Evolutionary conservation across 2,888 invertebrate species (phyloP).

Genomic region (Coremacera marginata): DNA sequence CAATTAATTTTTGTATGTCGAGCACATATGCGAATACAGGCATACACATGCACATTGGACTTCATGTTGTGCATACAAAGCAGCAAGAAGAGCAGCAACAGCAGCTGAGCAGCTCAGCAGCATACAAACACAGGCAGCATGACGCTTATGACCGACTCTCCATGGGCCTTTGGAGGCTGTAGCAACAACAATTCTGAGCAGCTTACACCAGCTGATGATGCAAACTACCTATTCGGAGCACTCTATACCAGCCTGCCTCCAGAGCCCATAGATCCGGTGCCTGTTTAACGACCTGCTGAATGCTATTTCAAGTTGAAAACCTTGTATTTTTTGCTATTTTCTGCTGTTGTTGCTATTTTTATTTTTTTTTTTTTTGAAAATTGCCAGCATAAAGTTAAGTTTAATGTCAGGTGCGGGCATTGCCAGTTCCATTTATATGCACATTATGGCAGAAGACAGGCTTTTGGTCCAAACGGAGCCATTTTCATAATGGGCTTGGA

Average conservation of each 20-base stretch:
- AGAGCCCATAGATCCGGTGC: no score
- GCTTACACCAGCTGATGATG: background rate
- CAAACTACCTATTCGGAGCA: background rate
- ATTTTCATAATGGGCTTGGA: constrained; percentile 34
- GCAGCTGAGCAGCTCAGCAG: background rate
- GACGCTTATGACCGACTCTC: background rate
- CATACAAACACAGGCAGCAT: background rate
- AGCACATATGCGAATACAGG: background rate
- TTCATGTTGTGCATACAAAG: background rate
- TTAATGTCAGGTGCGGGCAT: constrained; percentile 42
- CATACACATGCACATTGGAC: background rate
- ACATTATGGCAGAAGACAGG: constrained; percentile 22
- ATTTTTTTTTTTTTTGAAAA: constrained; percentile 19
- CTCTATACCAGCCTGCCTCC: no score
- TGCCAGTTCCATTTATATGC: constrained; percentile 32
- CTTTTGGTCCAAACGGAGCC: constrained; percentile 41
- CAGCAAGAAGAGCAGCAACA: background rate
- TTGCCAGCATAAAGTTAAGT: constrained; percentile 43
- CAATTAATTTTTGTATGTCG: constrained; percentile 26
- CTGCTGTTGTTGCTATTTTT: background rate
- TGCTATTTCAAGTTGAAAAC: constrained; percentile 26
- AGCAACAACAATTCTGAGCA: background rate
- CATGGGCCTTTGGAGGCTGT: no score
- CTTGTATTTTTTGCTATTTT: constrained; percentile 14
- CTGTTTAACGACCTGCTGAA: constrained; percentile 11